Percentiles rank a stretch among this genome's conserved stretches.
Evolutionary conservation across 2,797 vertebrate genomes (phyloP).

Genomic region (Poecilia wingei): DNA sequence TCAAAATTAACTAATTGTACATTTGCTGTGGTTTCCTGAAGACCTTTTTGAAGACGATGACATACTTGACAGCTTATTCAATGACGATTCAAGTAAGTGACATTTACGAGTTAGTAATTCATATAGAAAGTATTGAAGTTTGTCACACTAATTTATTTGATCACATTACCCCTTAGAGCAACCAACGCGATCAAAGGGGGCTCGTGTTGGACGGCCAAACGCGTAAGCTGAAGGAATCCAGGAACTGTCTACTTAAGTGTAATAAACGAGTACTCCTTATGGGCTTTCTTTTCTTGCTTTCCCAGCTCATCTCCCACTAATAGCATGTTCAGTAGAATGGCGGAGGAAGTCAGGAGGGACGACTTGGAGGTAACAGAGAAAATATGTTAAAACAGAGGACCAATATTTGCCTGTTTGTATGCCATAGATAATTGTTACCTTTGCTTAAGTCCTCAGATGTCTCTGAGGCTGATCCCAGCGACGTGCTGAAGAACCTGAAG

Average conservation of each 20-base stretch:
- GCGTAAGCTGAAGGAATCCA: slow-evolving; percentile 36
- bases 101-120: background rate
- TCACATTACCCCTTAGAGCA: slow-evolving; percentile 39
- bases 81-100: slow-evolving; percentile 70
- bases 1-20: slow-evolving; percentile 2
- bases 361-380: slow-evolving; percentile 76
- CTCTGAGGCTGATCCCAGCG: slow-evolving; percentile 81
- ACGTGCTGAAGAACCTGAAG: slow-evolving; percentile 83
- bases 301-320: slow-evolving; percentile 79
- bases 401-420: background rate
- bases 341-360: slow-evolving; percentile 69
- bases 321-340: slow-evolving; percentile 78
- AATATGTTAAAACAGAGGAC: background rate
- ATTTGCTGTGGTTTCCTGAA: slow-evolving; percentile 17
- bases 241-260: background rate
- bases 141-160: slow-evolving; percentile 2
- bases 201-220: slow-evolving; percentile 23
- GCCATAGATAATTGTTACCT: background rate
- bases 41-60: slow-evolving; percentile 61
- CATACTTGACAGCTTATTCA: slow-evolving; percentile 82
- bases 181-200: slow-evolving; percentile 19
- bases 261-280: background rate
- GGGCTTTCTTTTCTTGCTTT: slow-evolving; percentile 2
- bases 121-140: background rate
- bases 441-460: slow-evolving; percentile 79